phyloP scores from a whole-genome alignment of 2,113 vertebrate species.

The Noctilio leporinus region DNA sequence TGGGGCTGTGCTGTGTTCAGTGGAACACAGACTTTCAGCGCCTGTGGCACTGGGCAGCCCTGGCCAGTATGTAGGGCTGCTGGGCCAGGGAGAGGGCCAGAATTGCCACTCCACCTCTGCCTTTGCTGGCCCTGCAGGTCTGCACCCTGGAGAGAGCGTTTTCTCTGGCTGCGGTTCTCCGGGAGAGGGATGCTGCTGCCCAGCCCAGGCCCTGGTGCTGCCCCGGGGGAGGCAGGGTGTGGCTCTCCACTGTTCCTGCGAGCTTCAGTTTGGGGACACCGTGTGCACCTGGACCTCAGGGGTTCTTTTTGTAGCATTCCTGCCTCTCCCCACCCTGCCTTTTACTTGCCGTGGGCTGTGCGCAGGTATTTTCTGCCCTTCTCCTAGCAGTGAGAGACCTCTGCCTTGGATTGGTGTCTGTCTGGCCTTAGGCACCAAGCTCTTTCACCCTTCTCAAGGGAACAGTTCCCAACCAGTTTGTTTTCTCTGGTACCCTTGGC shows the following conservation, averaged over 20 bases:
- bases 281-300: neutral
- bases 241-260: neutral
- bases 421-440: neutral
- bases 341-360: neutral
- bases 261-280: neutral
- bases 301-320: neutral
- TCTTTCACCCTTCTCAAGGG: neutral
- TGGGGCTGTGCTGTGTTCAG: neutral
- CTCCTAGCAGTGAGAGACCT: neutral
- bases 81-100: neutral
- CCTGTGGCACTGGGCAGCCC: neutral
- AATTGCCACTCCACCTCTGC: neutral
- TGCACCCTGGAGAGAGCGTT: neutral
- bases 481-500: neutral
- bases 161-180: too few species aligned
- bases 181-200: neutral
- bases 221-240: neutral
- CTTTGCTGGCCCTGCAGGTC: neutral
- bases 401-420: neutral
- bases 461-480: neutral
- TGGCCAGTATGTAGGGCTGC: neutral
- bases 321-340: neutral
- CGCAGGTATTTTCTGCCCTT: neutral
- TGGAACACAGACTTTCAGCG: neutral
- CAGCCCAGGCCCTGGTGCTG: too few species aligned